Evolutionary conservation across 2,888 invertebrate genomes (phyloP), one percentile per base, ranked within the genome.

Genomic region (Panopea generosa): DNA sequence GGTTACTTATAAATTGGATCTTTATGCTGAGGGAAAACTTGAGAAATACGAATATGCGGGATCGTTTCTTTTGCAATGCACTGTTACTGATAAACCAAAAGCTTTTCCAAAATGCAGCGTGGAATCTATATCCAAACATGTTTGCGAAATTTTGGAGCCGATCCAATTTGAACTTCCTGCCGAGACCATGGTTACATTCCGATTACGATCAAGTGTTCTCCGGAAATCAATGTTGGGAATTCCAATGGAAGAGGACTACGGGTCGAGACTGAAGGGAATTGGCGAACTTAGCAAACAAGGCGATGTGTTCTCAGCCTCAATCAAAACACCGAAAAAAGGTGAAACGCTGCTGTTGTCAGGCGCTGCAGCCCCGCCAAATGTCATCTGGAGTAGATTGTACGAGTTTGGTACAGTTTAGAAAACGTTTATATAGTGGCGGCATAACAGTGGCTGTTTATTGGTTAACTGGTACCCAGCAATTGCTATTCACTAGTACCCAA

Each of bases 1-100:
- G 85, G 85, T 14, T 82, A 76, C n/a, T 59, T 85, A 81, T 49
- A 72, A 78, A 52, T 60, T 85, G 2, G 77, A 77, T n/a, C 61
- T 85, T 6, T 82, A 70, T 27, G 79, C 77, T 1, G 78, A 84
- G 43, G 76, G 81, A 9, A 63, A 82, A 27, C 50, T 61, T 1
- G 78, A 77, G 43, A 83, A 77, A 57, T 84, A 71, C 57, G 83
- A 84, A 38, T 77, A 77, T 38, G 78, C 67, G 29, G 73, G 78
- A 22, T 57, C 69, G 14, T 84, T 81, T 57, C 59, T 85, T 14
- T 38, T 85, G 3, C 50, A 84, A 18, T 83, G 82, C 20, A 50
- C 67, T 14, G 66, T 65, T 0, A 33, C 49, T 3, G 67, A 70
- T 11, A 60, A 43, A 22, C 72, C 77, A 16, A 27, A 52, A n/a